phyloP scores from a whole-genome alignment of 2,888 invertebrate genomes.

The Cerastoderma edule region DNA sequence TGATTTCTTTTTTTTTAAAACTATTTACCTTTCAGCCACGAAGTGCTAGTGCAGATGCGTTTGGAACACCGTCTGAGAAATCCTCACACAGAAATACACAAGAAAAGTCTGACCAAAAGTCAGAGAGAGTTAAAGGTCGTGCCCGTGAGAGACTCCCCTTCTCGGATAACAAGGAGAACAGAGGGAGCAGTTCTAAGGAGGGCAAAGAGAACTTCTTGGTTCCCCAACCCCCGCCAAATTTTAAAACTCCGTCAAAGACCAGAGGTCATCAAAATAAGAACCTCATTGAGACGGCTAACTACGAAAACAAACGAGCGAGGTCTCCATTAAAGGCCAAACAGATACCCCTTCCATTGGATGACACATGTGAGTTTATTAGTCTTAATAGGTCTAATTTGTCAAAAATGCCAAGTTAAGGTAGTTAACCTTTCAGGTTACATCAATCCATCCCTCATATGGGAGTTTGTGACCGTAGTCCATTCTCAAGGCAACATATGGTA shows the following conservation, averaged over 20 bases:
- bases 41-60: constrained; percentile 66
- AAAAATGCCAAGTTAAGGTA: neutral
- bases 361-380: constrained; percentile 70
- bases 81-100: constrained; percentile 26
- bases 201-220: constrained; percentile 80
- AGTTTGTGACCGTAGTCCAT: no score
- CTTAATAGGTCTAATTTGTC: neutral
- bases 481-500: no score
- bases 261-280: constrained; percentile 51
- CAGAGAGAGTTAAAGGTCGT: constrained; percentile 64
- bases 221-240: constrained; percentile 80
- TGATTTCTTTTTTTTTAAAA: neutral
- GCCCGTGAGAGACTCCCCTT: constrained; percentile 74
- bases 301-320: constrained; percentile 61
- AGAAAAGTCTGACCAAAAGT: constrained; percentile 48
- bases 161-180: constrained; percentile 64
- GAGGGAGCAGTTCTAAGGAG: constrained; percentile 59
- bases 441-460: no score
- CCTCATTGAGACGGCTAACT: constrained; percentile 43
- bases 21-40: constrained; percentile 44
- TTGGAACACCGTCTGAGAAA: constrained; percentile 45
- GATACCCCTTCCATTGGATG: constrained; percentile 71
- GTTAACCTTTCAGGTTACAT: no score
- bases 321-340: constrained; percentile 75
- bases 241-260: constrained; percentile 62